Evolutionary conservation across 2,888 invertebrate genomes (phyloP), one percentile per base, ranked within the genome.

Genomic region (Brassicogethes aeneus): DNA sequence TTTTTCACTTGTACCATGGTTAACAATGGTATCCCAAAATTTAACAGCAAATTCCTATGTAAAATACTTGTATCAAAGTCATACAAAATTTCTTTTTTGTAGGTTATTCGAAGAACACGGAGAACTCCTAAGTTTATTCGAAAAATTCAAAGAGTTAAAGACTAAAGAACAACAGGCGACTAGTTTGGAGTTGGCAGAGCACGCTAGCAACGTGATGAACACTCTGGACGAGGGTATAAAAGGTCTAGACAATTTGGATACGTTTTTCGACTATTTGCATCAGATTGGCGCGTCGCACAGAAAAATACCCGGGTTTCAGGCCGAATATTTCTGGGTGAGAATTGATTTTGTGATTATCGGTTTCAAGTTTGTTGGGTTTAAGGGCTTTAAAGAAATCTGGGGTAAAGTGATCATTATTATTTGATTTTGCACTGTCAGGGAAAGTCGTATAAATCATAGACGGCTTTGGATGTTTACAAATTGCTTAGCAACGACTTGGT

Each of bases 221-320:
- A 88, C 90, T 1, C 68, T 93, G 45, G 91, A 92, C 62, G 89
- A 91, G 60, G 86, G 89, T 45, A 91, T 93, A 68, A 83, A 85
- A 61, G 82, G 85, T 15, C 73, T 92, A 44, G 90, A 91, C 59
- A 83, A 90, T 64, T 73, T 88, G 68, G 90, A 91, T 66, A 79
- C 80, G 59, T 89, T 91, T 72, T 80, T 87, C 66, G 78, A 82
- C 56, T 86, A 82, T 62, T 75, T 92, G 41, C 81, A 85, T 59
- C 83, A 86, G 67, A 82, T 89, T 37, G 92, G 90, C 2, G 84
- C 83, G 38, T 81, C 85, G 40, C 92, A 92, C 69, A 74, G 80
- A 47, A 77, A 82, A 67, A 87, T 92, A 70, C 84, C 85, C 2
- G 88, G 85, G 5, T 92, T 91, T 70, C 82, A 85, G 68, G 80